Conservation (phyloP, 2,888 invertebrate genomes). For the Cryptocephalus moraei region DNA sequence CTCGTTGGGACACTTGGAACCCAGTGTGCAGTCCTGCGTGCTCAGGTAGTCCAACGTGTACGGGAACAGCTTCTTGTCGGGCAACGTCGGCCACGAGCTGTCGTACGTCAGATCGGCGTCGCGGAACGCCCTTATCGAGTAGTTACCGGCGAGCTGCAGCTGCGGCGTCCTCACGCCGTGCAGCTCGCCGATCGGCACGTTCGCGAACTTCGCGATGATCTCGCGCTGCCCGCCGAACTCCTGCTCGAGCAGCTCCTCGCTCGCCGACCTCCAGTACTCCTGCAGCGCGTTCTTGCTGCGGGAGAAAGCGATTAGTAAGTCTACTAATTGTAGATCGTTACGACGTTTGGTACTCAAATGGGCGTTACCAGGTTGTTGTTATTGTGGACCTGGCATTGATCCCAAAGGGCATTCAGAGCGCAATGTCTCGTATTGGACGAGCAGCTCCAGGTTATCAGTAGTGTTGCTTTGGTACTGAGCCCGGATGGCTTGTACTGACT, state of each 20-base stretch:
- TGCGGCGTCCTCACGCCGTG: constrained; percentile 43
- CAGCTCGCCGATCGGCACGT: constrained; percentile 28
- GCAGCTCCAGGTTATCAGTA: too few species aligned
- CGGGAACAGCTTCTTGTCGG: constrained; percentile 49
- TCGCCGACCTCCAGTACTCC: constrained; percentile 30
- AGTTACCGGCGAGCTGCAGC: constrained; percentile 47
- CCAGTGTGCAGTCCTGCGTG: constrained; percentile 43
- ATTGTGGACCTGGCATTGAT: too few species aligned
- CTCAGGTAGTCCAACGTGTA: constrained; percentile 55
- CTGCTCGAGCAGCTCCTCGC: constrained; percentile 19
- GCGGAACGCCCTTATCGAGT: constrained; percentile 46
- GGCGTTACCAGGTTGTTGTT: too few species aligned
- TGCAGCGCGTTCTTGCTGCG: constrained; percentile 19
- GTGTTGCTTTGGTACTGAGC: too few species aligned
- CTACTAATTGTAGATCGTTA: too few species aligned
- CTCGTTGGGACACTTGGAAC: constrained; percentile 47
- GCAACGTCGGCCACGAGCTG: constrained; percentile 48
- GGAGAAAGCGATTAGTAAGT: too few species aligned
- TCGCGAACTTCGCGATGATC: constrained; percentile 31
- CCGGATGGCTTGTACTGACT: too few species aligned
- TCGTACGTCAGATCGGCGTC: constrained; percentile 48
- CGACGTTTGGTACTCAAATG: too few species aligned
- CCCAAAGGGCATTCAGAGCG: too few species aligned
- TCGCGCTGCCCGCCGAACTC: constrained; percentile 33
- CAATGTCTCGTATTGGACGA: too few species aligned